Evolutionary conservation across 2,113 vertebrate species (phyloP).

Genomic region (Echinops telfairi): DNA sequence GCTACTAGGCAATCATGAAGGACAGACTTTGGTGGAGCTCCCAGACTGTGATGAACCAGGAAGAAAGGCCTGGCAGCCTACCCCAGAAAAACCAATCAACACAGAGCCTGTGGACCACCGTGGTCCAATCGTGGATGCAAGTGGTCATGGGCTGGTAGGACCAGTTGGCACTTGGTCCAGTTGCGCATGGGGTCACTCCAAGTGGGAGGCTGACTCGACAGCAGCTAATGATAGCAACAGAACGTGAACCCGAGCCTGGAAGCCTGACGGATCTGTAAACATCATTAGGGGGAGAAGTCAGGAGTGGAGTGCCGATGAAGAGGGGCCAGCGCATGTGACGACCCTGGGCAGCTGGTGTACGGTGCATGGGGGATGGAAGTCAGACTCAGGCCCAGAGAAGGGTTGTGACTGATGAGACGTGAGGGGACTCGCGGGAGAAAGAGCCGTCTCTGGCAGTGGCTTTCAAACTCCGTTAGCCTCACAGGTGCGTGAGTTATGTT

Average conservation of each 20-base stretch:
- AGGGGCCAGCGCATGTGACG: neutral
- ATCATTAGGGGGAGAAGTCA: neutral
- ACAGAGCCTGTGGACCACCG: neutral
- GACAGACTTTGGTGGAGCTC: neutral
- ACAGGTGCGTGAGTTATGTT: neutral
- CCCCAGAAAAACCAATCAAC: neutral
- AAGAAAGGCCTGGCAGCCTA: neutral
- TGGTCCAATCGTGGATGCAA: neutral
- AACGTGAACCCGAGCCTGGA: constrained; percentile 3
- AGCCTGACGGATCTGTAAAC: neutral
- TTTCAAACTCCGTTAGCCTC: constrained; percentile 12
- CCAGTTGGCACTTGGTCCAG: neutral
- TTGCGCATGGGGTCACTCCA: neutral
- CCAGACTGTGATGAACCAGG: neutral
- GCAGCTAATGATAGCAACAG: neutral
- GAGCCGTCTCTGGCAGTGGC: neutral
- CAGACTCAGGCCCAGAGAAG: neutral
- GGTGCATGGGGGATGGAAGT: neutral
- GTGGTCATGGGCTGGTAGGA: neutral
- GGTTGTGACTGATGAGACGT: neutral
- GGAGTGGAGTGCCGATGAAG: neutral
- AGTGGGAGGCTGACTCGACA: neutral
- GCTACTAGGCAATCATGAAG: neutral
- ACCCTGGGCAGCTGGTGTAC: rapidly evolving
- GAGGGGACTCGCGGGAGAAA: neutral